A percentile compares a stretch with the other conserved stretches of the same genome.
phyloP scores from a whole-genome alignment of 2,113 vertebrate species.

The Oryzias melastigma region DNA sequence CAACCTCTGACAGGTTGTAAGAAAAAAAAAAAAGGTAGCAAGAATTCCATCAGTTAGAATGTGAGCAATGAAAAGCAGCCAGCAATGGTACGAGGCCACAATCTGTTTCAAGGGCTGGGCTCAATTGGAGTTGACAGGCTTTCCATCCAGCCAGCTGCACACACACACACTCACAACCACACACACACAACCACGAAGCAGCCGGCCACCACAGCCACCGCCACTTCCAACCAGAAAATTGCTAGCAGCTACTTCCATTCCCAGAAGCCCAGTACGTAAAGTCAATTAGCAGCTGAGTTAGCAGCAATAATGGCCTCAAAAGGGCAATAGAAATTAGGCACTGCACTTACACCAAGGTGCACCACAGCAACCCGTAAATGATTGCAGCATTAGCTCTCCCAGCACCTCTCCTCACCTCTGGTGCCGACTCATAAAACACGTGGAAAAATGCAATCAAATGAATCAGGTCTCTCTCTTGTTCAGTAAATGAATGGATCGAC shows the following conservation, averaged over 20 bases:
- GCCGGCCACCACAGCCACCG: background rate
- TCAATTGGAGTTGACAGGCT: slow-evolving; percentile 52
- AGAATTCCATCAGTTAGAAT: slow-evolving; percentile 43
- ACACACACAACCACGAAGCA: slow-evolving; percentile 6
- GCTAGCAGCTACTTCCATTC: slow-evolving; percentile 37
- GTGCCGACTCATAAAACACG: slow-evolving; percentile 42
- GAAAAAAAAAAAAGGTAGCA: slow-evolving; percentile 27
- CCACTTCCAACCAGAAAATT: slow-evolving; percentile 37
- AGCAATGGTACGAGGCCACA: slow-evolving; percentile 33
- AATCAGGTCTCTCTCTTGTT: slow-evolving; percentile 28
- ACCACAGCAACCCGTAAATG: slow-evolving; percentile 54
- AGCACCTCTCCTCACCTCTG: slow-evolving; percentile 30
- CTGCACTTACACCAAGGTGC: slow-evolving; percentile 57
- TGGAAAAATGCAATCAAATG: slow-evolving; percentile 34
- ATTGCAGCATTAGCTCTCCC: slow-evolving; percentile 51
- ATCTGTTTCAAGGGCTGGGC: slow-evolving; percentile 50
- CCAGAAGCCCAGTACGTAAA: slow-evolving; percentile 41
- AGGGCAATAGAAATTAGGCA: slow-evolving; percentile 70
- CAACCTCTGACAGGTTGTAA: slow-evolving; percentile 20
- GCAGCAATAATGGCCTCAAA: slow-evolving; percentile 60
- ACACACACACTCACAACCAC: background rate
- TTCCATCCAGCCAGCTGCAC: slow-evolving; percentile 44
- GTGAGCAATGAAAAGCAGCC: slow-evolving; percentile 23
- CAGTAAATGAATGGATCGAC: slow-evolving; percentile 38
- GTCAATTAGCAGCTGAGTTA: slow-evolving; percentile 74